A percentile compares a stretch with the other conserved stretches of the same genome.
Evolutionary conservation across 2,888 invertebrate genomes (phyloP).

Genomic region (Cryptocheilus praepositus): DNA sequence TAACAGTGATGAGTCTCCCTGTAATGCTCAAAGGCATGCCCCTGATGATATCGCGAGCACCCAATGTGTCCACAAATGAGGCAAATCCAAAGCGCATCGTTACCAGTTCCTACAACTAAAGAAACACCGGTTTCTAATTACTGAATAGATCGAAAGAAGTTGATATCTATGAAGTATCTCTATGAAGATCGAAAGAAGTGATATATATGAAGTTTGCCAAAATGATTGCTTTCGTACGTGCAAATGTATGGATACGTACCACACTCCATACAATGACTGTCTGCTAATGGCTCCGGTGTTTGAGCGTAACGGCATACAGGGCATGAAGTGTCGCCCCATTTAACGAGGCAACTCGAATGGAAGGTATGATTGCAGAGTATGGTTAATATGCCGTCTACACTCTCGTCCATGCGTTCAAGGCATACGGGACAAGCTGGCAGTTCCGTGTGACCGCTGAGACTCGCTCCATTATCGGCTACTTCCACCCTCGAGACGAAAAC

Average conservation of each 20-base stretch:
- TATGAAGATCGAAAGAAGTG: too few species aligned
- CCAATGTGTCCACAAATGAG: slow-evolving; percentile 99
- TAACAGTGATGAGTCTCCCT: slow-evolving; percentile 97
- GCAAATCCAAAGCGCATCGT: slow-evolving; percentile 97
- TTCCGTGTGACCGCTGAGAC: slow-evolving; percentile 90
- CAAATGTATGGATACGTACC: slow-evolving; percentile 68
- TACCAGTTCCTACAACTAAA: slow-evolving; percentile 74
- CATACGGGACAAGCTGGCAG: slow-evolving; percentile 98
- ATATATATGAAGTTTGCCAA: too few species aligned
- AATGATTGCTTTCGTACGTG: slow-evolving; percentile 5
- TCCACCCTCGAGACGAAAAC: slow-evolving; percentile 97
- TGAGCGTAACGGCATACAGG: slow-evolving; percentile 96
- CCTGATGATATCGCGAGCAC: slow-evolving; percentile 92
- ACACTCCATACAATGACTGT: slow-evolving; percentile 84
- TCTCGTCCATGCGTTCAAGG: slow-evolving; percentile 98
- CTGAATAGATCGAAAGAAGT: too few species aligned
- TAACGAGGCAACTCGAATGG: slow-evolving; percentile 94
- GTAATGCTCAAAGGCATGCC: slow-evolving; percentile 98
- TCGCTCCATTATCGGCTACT: slow-evolving; percentile 86
- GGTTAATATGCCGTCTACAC: slow-evolving; percentile 96
- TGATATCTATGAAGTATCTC: too few species aligned
- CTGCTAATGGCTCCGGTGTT: slow-evolving; percentile 86
- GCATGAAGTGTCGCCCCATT: slow-evolving; percentile 98
- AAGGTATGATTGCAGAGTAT: slow-evolving; percentile 99
- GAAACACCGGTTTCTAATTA: slow-evolving; percentile 11